Evolutionary conservation across 2,113 vertebrate species (phyloP).

Genomic region (human (Homo sapiens)): DNA sequence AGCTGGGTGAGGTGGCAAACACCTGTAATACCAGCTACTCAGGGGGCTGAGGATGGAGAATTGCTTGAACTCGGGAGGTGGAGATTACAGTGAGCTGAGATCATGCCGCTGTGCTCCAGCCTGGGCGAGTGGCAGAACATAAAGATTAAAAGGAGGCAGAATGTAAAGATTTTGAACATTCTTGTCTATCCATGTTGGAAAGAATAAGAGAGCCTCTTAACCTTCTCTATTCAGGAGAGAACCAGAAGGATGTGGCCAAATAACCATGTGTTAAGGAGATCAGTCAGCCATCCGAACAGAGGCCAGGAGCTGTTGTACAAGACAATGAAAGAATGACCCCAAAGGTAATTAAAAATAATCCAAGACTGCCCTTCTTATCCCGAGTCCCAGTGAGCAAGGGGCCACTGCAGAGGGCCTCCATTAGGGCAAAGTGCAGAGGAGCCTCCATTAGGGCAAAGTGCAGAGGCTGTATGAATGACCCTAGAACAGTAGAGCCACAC

Average conservation of each 20-base stretch:
- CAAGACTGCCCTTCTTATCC: too few relatives aligned
- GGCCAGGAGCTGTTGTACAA: neutral
- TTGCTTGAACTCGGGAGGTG: too few relatives aligned
- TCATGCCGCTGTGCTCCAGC: too few relatives aligned
- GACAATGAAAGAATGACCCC: neutral
- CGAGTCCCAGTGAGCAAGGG: neutral
- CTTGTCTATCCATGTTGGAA: neutral
- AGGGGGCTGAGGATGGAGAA: too few relatives aligned
- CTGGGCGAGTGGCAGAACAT: too few relatives aligned
- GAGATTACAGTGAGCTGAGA: too few relatives aligned
- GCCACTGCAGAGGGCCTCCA: neutral
- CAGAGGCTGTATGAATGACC: accelerated
- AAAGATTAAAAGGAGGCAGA: neutral
- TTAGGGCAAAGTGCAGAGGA: accelerated
- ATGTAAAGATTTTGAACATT: neutral
- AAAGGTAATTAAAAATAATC: neutral
- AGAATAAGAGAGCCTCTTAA: neutral
- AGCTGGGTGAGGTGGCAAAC: too few relatives aligned
- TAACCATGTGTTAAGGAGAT: neutral
- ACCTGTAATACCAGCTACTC: too few relatives aligned
- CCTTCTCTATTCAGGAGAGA: neutral
- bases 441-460: neutral
- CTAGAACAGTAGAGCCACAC: accelerated
- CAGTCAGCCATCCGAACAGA: neutral
- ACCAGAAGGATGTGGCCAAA: neutral